phyloP scores from a whole-genome alignment of 1,140 invertebrate species.

The Heliconius himera region DNA sequence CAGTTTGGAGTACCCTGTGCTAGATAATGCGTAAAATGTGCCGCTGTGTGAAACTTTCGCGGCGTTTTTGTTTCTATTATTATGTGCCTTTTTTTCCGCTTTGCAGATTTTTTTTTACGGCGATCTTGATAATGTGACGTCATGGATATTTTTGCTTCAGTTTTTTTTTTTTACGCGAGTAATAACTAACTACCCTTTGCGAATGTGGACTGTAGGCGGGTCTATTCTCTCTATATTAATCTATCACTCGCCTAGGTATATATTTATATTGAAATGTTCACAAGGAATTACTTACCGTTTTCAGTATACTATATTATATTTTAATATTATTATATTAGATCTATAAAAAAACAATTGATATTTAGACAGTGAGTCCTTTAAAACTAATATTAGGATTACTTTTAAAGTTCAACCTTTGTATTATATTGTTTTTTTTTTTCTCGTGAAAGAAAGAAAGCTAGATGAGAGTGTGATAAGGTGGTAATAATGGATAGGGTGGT shows the following conservation, averaged over 20 bases:
- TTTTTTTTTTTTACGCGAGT: conserved; percentile 36
- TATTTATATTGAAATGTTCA: conserved; percentile 38
- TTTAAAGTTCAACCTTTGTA: not conserved
- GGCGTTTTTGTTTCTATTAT: conserved; percentile 73
- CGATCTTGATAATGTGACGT: conserved; percentile 60
- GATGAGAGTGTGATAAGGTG: conserved; percentile 13
- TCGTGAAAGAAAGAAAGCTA: not conserved
- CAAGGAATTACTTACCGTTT: conserved; percentile 17
- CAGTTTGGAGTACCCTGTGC: conserved; percentile 41
- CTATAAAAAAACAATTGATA: not conserved
- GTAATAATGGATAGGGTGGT: conserved; percentile 3
- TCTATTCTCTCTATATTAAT: conserved; percentile 28
- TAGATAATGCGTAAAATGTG: conserved; percentile 72
- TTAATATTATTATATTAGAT: not conserved
- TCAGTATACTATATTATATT: not conserved
- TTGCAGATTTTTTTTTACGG: conserved; percentile 57
- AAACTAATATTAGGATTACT: not conserved
- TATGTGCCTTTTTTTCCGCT: conserved; percentile 63
- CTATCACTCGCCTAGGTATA: conserved; percentile 23
- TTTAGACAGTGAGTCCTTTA: not conserved
- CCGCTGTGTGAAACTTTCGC: conserved; percentile 64
- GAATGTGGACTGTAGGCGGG: conserved; percentile 36
- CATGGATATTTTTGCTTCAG: conserved; percentile 51
- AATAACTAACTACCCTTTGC: conserved; percentile 44
- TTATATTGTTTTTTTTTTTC: not conserved